Conservation (phyloP, 2,888 invertebrate species). For the Hypolimnas misippus region DNA sequence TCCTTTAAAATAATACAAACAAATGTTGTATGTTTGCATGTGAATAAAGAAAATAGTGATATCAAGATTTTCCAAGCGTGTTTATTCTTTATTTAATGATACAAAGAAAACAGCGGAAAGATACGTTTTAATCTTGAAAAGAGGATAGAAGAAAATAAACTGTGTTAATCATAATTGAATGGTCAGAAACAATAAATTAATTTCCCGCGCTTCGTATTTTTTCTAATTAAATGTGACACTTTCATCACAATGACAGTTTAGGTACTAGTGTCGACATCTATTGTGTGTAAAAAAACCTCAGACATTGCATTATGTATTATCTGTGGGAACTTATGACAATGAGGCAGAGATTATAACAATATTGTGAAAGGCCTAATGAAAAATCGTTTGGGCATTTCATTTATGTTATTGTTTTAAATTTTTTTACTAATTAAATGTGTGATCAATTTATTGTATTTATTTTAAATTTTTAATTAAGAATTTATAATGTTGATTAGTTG, state of each 20-base stretch:
- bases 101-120: too few relatives aligned
- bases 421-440: neutral
- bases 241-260: slow-evolving; percentile 16
- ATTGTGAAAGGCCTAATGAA: slow-evolving; percentile 28
- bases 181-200: too few relatives aligned
- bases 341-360: slow-evolving; percentile 24
- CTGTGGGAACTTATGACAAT: slow-evolving; percentile 35
- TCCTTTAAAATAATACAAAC: too few relatives aligned
- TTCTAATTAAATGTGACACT: slow-evolving; percentile 14
- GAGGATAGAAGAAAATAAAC: neutral
- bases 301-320: slow-evolving; percentile 15
- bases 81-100: too few relatives aligned
- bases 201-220: neutral
- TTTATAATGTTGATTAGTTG: too few relatives aligned
- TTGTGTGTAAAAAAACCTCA: slow-evolving; percentile 30
- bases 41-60: too few relatives aligned
- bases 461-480: neutral
- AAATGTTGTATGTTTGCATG: too few relatives aligned
- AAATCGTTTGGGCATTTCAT: slow-evolving; percentile 12
- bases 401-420: neutral
- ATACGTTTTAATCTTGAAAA: too few relatives aligned
- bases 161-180: too few relatives aligned
- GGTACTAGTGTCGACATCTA: slow-evolving; percentile 34
- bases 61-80: too few relatives aligned
- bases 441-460: too few relatives aligned